Evolutionary conservation across 2,113 vertebrate species (phyloP).

Genomic region (Gnathonemus longibarbis): DNA sequence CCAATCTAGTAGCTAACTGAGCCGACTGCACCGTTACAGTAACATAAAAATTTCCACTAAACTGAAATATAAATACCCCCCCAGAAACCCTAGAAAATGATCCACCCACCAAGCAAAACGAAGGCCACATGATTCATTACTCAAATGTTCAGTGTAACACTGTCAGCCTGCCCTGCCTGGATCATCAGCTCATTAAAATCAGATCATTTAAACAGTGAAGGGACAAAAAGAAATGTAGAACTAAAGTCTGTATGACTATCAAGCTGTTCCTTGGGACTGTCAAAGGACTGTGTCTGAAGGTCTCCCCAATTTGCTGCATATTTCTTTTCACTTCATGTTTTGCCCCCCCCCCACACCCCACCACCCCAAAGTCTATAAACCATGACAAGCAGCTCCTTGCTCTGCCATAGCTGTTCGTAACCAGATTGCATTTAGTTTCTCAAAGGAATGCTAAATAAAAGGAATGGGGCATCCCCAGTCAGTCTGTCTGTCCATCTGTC

Average conservation of each 20-base stretch:
- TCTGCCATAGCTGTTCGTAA: neutral
- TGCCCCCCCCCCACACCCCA: neutral
- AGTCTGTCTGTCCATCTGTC: neutral
- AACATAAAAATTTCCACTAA: neutral
- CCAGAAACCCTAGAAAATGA: neutral
- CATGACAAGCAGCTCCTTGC: conserved; percentile 8
- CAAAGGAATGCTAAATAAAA: conserved; percentile 28
- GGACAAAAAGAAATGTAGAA: neutral
- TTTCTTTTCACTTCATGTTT: conserved; percentile 11
- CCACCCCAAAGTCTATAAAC: neutral
- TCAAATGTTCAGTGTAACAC: neutral
- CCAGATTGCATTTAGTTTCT: neutral
- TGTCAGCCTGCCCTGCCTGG: neutral
- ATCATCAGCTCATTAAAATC: neutral
- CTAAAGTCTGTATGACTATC: neutral
- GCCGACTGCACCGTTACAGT: neutral
- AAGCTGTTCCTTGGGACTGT: neutral
- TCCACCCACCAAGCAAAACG: neutral
- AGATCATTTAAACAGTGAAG: neutral
- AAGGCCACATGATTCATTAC: neutral
- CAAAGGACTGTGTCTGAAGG: neutral
- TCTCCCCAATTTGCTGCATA: conserved; percentile 24
- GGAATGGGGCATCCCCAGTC: conserved; percentile 14
- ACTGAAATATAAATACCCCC: neutral
- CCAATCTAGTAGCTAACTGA: neutral